Percentiles rank a stretch among this genome's conserved stretches.
These are phyloP conservation scores for Dynastes maya DNA, from an alignment of 2,888 invertebrate species.

Conservation along the genomic window DNA sequence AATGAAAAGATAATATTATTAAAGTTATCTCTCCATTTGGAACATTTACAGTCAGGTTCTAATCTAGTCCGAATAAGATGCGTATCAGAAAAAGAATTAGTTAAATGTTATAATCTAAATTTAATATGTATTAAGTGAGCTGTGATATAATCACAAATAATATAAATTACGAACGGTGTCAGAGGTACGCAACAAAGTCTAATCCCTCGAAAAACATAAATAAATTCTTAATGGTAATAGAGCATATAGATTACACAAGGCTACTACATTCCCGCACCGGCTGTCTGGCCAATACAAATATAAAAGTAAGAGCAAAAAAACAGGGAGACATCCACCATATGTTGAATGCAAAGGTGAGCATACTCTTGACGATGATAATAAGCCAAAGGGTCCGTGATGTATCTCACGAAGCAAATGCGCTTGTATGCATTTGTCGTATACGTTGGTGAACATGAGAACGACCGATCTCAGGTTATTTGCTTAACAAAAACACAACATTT, in stretches of 20 bases:
- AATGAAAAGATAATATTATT: too few relatives aligned
- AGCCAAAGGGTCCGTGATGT: slow-evolving; percentile 33
- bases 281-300: slow-evolving; percentile 4
- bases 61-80: too few relatives aligned
- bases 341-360: slow-evolving; percentile 47
- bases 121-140: too few relatives aligned
- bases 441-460: slow-evolving; percentile 54
- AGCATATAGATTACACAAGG: not conserved
- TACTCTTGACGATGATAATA: slow-evolving; percentile 40
- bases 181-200: too few relatives aligned
- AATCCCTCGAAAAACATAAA: not conserved
- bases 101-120: too few relatives aligned
- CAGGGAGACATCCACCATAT: slow-evolving; percentile 45
- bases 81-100: too few relatives aligned
- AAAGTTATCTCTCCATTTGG: too few relatives aligned
- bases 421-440: slow-evolving; percentile 1
- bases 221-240: not conserved
- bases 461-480: slow-evolving; percentile 61
- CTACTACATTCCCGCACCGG: not conserved
- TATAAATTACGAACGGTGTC: too few relatives aligned
- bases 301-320: slow-evolving; percentile 42
- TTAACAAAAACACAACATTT: slow-evolving; percentile 64
- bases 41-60: too few relatives aligned
- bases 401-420: slow-evolving; percentile 35
- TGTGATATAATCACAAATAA: too few relatives aligned